phyloP scores from a whole-genome alignment of 2,797 vertebrate genomes.

The Acestrorhynchus altus region DNA sequence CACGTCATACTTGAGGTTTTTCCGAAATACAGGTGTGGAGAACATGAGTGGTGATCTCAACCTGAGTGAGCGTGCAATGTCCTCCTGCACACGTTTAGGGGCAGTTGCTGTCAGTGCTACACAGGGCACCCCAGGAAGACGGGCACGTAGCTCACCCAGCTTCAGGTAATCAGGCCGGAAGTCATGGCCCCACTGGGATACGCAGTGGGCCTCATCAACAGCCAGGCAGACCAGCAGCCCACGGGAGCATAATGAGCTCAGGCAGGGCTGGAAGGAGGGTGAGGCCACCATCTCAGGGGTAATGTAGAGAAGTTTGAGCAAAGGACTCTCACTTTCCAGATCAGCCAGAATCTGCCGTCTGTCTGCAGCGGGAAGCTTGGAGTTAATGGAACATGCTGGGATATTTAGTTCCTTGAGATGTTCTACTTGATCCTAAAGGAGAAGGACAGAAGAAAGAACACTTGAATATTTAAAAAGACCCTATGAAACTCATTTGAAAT shows the following conservation, averaged over 20 bases:
- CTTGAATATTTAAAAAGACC: background rate
- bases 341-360: slow-evolving; percentile 85
- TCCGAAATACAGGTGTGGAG: slow-evolving; percentile 89
- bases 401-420: slow-evolving; percentile 87
- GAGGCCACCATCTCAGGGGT: slow-evolving; percentile 98
- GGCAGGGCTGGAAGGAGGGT: slow-evolving; percentile 86
- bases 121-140: slow-evolving; percentile 80
- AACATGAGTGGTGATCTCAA: slow-evolving; percentile 83
- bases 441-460: background rate
- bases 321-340: slow-evolving; percentile 82
- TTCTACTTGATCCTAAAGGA: slow-evolving; percentile 89
- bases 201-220: slow-evolving; percentile 96
- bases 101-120: slow-evolving; percentile 94
- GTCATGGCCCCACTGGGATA: slow-evolving; percentile 98
- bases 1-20: slow-evolving; percentile 93
- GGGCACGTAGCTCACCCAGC: slow-evolving; percentile 83
- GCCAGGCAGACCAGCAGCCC: slow-evolving; percentile 88
- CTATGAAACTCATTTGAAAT: too few species aligned
- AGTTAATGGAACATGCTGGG: slow-evolving; percentile 90
- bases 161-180: slow-evolving; percentile 96
- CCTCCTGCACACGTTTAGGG: slow-evolving; percentile 87
- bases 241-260: slow-evolving; percentile 83
- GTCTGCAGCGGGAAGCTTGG: slow-evolving; percentile 85
- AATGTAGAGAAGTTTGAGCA: slow-evolving; percentile 91
- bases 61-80: slow-evolving; percentile 81